Evolutionary conservation across 2,888 invertebrate species (phyloP).

Genomic region (Lasioglossum villosulum): DNA sequence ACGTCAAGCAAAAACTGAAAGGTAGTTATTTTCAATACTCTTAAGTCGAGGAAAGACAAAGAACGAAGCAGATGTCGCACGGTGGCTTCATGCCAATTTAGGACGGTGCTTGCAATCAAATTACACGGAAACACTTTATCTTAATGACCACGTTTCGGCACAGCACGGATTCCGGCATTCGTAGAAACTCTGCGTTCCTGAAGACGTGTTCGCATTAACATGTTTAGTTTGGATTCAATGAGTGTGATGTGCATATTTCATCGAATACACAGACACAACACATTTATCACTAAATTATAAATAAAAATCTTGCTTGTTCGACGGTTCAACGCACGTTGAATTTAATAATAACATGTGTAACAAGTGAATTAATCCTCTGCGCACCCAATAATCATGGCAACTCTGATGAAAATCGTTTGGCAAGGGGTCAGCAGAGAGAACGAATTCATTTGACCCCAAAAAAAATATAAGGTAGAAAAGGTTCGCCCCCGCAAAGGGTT

Average conservation of each 20-base stretch:
- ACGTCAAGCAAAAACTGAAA: slow-evolving; percentile 45
- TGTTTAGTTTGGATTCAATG: slow-evolving; percentile 9
- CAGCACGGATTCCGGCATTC: slow-evolving; percentile 49
- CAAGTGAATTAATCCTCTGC: neutral
- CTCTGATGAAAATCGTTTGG: neutral
- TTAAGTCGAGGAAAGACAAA: slow-evolving; percentile 69
- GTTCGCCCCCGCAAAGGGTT: neutral
- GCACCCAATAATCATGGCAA: neutral
- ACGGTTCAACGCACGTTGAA: neutral
- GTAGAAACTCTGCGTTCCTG: slow-evolving; percentile 34
- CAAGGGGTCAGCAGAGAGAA: too few species aligned
- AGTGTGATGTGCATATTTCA: neutral
- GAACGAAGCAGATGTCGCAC: slow-evolving; percentile 75
- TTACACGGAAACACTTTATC: slow-evolving; percentile 69
- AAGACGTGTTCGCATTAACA: slow-evolving; percentile 45
- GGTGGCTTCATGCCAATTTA: slow-evolving; percentile 78
- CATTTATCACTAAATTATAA: neutral
- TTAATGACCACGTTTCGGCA: slow-evolving; percentile 70
- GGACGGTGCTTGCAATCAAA: slow-evolving; percentile 73
- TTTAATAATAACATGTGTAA: neutral
- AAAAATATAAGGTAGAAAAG: neutral
- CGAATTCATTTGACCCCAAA: neutral
- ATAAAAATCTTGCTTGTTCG: neutral
- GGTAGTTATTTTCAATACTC: slow-evolving; percentile 65
- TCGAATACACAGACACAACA: neutral